Evolutionary conservation across 1,140 invertebrate genomes (phyloP), one percentile per base, ranked within the genome.

Genomic region (Zaprionus nigranus): DNA sequence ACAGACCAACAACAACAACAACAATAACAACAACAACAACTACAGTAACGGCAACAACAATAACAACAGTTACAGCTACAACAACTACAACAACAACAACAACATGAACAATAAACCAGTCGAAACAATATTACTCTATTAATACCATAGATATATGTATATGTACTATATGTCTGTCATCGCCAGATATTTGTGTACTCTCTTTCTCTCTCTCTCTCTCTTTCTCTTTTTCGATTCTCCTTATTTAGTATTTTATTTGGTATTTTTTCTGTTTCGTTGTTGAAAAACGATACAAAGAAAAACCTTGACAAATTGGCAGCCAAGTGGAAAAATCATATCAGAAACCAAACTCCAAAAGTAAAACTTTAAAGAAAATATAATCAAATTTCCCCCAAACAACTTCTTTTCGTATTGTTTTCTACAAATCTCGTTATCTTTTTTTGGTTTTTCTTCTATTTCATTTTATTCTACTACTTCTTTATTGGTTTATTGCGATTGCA

Each of bases 231-330:
- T 51, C 22, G 30, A n/a, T 15, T 51, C 12, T 24, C 20, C 67
- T 64, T 71, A 58, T 24, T 51, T 51, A 12, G 15, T 56, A 26
- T 30, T 56, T 56, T 26, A 51, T 26, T 56, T 56, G 5, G 26
- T 58, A 30, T 15, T 20, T 70, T 70, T 53, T 68, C 17, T 20
- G 11, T 58, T 57, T 49, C 28, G 15, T 53, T 40, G 68, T 62
- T 51, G 57, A 66, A 73, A 76, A 72, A 70, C 43, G 66, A 57
- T 61, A 62, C 26, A 68, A 38, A 70, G 49, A 69, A 63, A 59
- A n/a, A 68, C 28, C 15, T 20, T 75, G 36, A 60, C 70, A 62
- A 62, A 85, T 85, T 85, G 82, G 82, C 82, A 84, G 82, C 82
- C 82, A 75, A 78, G 74, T 74, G 68, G 59, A 81, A 43, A 51